Evolutionary conservation across 2,113 vertebrate species (phyloP).

Genomic region (Heterotis niloticus): DNA sequence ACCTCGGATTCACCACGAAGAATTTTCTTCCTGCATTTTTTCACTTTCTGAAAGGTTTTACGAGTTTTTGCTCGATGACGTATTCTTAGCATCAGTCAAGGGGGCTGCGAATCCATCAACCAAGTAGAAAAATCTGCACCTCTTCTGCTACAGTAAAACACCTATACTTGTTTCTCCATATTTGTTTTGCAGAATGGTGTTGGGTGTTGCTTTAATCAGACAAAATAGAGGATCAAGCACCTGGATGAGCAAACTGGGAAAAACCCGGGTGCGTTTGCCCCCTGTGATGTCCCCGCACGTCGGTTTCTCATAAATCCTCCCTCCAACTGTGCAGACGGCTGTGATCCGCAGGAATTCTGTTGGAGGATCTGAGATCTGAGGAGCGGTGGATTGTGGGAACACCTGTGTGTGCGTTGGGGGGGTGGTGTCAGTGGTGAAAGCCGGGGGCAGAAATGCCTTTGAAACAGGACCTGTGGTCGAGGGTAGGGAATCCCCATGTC

Average conservation of each 20-base stretch:
- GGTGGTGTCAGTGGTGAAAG: slow-evolving; percentile 13
- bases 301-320: slow-evolving; percentile 15
- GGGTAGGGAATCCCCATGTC: slow-evolving; percentile 13
- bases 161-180: no score
- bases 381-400: slow-evolving; percentile 11
- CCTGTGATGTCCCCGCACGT: not conserved
- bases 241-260: not conserved
- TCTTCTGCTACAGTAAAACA: not conserved
- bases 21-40: not conserved
- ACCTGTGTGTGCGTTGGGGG: slow-evolving; percentile 14
- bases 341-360: not conserved
- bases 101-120: not conserved
- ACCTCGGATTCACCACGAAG: not conserved
- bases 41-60: no score
- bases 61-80: no score
- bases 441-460: slow-evolving; percentile 20
- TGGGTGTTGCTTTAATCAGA: no score
- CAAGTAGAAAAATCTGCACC: not conserved
- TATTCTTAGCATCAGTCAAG: not conserved
- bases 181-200: no score
- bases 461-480: slow-evolving; percentile 22
- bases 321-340: slow-evolving; percentile 1
- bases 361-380: slow-evolving; percentile 3
- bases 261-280: slow-evolving; percentile 2
- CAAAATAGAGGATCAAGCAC: no score